Evolutionary conservation across 53 echinoderm and acorn worm species (phyloP).

Genomic region (Zoroaster sp.): DNA sequence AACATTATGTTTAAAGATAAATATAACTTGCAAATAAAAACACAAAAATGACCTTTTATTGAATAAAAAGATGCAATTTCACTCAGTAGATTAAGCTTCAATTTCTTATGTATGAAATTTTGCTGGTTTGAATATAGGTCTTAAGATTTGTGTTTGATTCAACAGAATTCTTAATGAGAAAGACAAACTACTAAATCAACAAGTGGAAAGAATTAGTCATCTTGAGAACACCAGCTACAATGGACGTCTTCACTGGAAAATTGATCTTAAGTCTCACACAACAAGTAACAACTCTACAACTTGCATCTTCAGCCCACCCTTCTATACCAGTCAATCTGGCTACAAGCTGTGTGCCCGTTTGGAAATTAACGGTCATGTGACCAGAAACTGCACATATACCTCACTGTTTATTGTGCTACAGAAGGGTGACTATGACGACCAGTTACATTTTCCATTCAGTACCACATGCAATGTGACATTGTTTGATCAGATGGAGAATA

Average conservation of each 20-base stretch:
- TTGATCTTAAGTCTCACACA: slow-evolving; percentile 51
- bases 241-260: slow-evolving; percentile 81
- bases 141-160: neutral
- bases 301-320: slow-evolving; percentile 78
- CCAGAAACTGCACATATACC: slow-evolving; percentile 66
- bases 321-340: slow-evolving; percentile 80
- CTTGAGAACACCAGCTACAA: slow-evolving; percentile 67
- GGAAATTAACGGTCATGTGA: slow-evolving; percentile 76
- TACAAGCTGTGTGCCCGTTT: slow-evolving; percentile 84
- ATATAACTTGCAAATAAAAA: neutral
- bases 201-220: slow-evolving; percentile 56
- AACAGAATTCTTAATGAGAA: slow-evolving; percentile 71
- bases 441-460: slow-evolving; percentile 77
- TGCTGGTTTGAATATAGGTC: too few species aligned
- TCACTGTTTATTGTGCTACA: slow-evolving; percentile 80
- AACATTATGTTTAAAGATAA: neutral
- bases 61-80: neutral
- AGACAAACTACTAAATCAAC: slow-evolving; percentile 49
- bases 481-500: slow-evolving; percentile 69
- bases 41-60: neutral
- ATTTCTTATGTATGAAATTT: too few species aligned
- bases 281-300: slow-evolving; percentile 44
- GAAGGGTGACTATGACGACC: slow-evolving; percentile 73
- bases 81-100: too few species aligned
- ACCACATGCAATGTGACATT: slow-evolving; percentile 72